Conservation (phyloP, 2,888 invertebrate species). For the Lamellibrachia columna region DNA sequence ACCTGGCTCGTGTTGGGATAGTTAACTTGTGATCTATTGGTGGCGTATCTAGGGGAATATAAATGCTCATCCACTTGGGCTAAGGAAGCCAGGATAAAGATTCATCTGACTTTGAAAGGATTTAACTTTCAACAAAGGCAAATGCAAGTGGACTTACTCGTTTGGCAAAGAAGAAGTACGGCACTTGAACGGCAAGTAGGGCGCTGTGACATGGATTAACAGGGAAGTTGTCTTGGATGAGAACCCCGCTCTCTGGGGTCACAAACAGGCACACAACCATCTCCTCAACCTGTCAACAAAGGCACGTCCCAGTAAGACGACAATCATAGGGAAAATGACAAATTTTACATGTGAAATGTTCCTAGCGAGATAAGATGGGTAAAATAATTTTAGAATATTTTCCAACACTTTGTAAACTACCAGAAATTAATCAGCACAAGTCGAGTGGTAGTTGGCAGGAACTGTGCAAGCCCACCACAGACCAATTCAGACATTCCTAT, state of each 20-base stretch:
- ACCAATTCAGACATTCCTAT: too few species aligned
- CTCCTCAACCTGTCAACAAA: not conserved
- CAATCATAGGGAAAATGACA: not conserved
- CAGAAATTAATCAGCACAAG: too few species aligned
- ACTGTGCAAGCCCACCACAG: too few species aligned
- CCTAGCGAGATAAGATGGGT: not conserved
- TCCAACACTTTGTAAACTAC: too few species aligned
- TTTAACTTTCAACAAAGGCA: not conserved
- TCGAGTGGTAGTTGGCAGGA: too few species aligned
- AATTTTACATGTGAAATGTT: not conserved
- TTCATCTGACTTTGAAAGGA: not conserved
- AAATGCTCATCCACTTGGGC: too few species aligned
- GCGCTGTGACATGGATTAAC: slow-evolving; percentile 63
- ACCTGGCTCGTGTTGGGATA: too few species aligned
- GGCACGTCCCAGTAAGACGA: not conserved
- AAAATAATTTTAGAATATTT: too few species aligned
- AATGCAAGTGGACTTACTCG: slow-evolving; percentile 54
- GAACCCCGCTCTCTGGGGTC: slow-evolving; percentile 75
- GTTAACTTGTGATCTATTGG: too few species aligned
- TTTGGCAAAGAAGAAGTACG: slow-evolving; percentile 68
- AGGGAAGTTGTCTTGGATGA: slow-evolving; percentile 75
- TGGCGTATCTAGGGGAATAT: too few species aligned
- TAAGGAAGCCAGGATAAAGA: too few species aligned
- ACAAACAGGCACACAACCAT: slow-evolving; percentile 76
- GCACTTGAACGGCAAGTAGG: slow-evolving; percentile 71